These are phyloP conservation scores for Dermatemys mawii DNA, from an alignment of 2,113 vertebrate species.

Conservation along the genomic window DNA sequence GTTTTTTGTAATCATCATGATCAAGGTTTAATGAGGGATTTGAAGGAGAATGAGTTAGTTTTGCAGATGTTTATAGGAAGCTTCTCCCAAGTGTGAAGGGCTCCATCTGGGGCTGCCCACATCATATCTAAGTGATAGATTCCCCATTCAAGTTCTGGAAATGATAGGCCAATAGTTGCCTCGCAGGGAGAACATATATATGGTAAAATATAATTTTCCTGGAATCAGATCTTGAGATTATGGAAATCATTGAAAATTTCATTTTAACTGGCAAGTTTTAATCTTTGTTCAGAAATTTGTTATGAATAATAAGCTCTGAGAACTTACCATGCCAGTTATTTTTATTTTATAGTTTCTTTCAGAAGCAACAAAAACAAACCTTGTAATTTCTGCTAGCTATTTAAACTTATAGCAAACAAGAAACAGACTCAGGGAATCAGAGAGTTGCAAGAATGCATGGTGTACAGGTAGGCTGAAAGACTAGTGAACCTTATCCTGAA, in stretches of 20 bases:
- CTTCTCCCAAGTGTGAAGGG: too few relatives aligned
- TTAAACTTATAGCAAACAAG: neutral
- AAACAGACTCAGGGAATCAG: neutral
- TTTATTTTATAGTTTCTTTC: accelerated
- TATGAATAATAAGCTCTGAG: neutral
- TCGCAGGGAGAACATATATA: accelerated
- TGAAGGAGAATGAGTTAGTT: too few relatives aligned
- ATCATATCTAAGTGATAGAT: neutral
- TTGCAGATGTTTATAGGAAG: too few relatives aligned
- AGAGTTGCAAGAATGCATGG: neutral
- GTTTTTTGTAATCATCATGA: too few relatives aligned
- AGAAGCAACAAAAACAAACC: neutral
- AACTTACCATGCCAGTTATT: neutral
- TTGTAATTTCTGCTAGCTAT: neutral
- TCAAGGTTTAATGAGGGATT: too few relatives aligned
- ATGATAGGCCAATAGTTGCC: neutral
- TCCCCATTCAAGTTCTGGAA: neutral
- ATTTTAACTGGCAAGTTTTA: neutral
- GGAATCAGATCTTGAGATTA: neutral
- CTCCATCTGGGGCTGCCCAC: too few relatives aligned
- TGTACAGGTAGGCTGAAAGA: neutral
- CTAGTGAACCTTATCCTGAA: neutral
- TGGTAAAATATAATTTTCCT: neutral
- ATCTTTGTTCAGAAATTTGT: neutral
- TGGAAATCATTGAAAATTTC: neutral